These are phyloP conservation scores for Sclerodermus sp. DNA, from an alignment of 2,888 invertebrate species.

Conservation along the genomic window DNA sequence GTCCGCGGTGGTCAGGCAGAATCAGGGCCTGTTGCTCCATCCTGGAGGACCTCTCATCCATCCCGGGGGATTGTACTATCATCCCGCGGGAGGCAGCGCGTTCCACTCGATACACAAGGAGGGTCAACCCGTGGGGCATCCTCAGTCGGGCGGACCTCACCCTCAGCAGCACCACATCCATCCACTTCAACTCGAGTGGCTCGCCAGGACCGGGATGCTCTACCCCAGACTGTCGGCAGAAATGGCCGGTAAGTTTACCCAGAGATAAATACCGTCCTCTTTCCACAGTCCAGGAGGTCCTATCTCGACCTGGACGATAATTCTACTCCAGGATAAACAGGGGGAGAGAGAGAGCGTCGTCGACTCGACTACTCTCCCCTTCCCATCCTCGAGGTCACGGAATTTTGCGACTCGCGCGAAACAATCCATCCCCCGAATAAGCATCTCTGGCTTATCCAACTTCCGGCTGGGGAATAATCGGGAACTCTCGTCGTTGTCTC, in stretches of 20 bases:
- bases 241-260: constrained; percentile 70
- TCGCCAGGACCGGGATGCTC: constrained; percentile 89
- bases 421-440: too few species aligned
- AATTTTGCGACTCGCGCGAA: too few species aligned
- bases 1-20: constrained; percentile 42
- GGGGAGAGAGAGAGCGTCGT: too few species aligned
- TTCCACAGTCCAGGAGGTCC: too few species aligned
- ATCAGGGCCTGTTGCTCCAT: constrained; percentile 47
- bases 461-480: too few species aligned
- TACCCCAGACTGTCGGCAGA: constrained; percentile 83
- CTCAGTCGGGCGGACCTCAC: constrained; percentile 36
- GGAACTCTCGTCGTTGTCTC: too few species aligned
- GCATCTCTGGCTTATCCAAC: too few species aligned
- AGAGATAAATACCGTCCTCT: too few species aligned
- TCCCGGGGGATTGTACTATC: constrained; percentile 49
- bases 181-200: constrained; percentile 81
- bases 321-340: too few species aligned
- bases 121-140: constrained; percentile 54
- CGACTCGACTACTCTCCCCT: too few species aligned
- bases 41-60: constrained; percentile 48
- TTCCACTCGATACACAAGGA: constrained; percentile 60
- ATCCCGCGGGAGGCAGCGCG: constrained; percentile 50
- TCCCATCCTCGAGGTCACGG: too few species aligned
- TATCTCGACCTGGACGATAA: too few species aligned
- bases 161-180: constrained; percentile 69